A percentile compares a stretch with the other conserved stretches of the same genome.
Conservation (phyloP, 2,888 invertebrate species). For the Noctua janthe region DNA sequence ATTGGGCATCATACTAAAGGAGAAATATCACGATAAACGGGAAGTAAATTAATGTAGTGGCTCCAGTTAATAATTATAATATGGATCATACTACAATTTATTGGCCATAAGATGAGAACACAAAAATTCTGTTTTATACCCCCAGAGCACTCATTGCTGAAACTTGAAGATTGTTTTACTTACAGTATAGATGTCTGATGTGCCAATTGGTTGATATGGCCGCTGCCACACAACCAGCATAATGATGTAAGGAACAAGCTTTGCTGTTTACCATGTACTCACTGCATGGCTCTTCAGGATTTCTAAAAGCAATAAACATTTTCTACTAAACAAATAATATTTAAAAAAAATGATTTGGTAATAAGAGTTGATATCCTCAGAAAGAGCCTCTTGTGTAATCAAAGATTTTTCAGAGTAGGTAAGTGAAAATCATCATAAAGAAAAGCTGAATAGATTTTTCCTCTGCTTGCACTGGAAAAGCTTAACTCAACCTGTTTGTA, state of each 20-base stretch:
- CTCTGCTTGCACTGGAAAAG: not conserved
- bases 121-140: not conserved
- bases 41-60: not conserved
- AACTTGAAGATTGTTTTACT: not conserved
- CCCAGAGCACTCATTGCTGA: not conserved
- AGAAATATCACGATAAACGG: not conserved
- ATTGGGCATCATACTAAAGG: not conserved
- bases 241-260: not conserved
- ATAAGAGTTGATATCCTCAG: slow-evolving; percentile 70
- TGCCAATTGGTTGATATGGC: not conserved
- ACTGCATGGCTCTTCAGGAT: slow-evolving; percentile 93
- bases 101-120: not conserved
- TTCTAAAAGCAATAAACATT: slow-evolving; percentile 85
- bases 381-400: slow-evolving; percentile 88
- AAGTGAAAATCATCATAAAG: slow-evolving; percentile 82
- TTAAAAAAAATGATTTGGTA: not conserved
- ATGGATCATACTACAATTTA: not conserved
- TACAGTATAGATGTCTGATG: not conserved
- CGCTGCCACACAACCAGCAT: slow-evolving; percentile 93
- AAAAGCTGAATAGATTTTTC: slow-evolving; percentile 4
- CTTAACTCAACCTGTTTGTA: too few species aligned
- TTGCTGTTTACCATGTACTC: not conserved
- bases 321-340: slow-evolving; percentile 3
- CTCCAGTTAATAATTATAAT: not conserved
- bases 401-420: slow-evolving; percentile 83